Evolutionary conservation across 2,797 vertebrate species (phyloP), one percentile per base, ranked within the genome.

Genomic region (Prionace glauca): DNA sequence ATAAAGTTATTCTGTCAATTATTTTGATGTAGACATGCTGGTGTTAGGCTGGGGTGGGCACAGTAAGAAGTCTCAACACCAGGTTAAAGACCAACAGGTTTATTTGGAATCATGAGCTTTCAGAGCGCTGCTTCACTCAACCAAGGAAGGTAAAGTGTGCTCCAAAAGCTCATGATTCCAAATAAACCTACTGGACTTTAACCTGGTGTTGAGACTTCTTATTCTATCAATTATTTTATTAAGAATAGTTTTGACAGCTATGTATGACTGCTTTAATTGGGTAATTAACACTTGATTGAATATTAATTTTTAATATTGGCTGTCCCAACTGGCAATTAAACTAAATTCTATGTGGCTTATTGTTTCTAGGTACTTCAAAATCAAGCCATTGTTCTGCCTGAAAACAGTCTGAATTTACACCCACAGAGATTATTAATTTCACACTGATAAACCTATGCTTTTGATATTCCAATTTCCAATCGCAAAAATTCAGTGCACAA

Each of bases 401-500:
- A 92, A n/a, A 91, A 91, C 32, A 62, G 87, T n/a, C n/a, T 62
- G 4, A 91, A 62, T 65, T 65, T 91, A 91, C 29, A 91, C n/a
- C 60, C 60, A 91, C 60, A 91, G 60, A 65, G 62, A 67, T 62
- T 18, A 67, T n/a, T 11, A 92, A 36, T 67, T 92, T 92, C 24
- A 67, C 67, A 2, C 65, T 3, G 3, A 65, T 92, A n/a, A 16
- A 8, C 41, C n/a, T n/a, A n/a, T 60, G 56, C 18, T 65, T 65
- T 91, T 65, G 16, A 16, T 91, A 91, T 32, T 91, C 0, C 20
- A 32, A 91, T 91, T 91, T n/a, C 26, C 20, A 67, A 67, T 84
- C 18, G 67, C 90, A 92, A 92, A 92, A 67, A 60, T 32, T 11
- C 32, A 62, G 9, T 67, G 32, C 22, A 67, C 36, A 67, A 92